Base-by-base conservation (phyloP, 2,113 vertebrate genomes). In the Amphiprion ocellaris region DNA sequence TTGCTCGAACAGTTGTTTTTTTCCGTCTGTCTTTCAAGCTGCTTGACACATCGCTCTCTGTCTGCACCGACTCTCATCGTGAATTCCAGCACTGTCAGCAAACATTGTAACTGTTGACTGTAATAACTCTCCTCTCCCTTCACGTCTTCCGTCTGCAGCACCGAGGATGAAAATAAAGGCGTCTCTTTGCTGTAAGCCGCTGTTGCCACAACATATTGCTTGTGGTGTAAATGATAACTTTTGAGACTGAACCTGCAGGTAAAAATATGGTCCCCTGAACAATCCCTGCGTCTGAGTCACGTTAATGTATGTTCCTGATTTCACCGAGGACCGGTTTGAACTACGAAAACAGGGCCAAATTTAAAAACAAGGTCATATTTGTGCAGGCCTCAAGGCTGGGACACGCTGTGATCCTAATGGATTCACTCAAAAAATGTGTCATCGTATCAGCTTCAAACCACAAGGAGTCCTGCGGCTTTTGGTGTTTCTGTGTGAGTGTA, bases 341-440 rank as follows among this genome's bases (percentile, higher is more conserved):
- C 61, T 9, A 9, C 30, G 54, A 83, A 83, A 78, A 55, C 33
- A 60, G 77, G 77, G 87, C 56, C 73, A 82, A 19, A 76, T 83
- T 63, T 83, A 11, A 83, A 83, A 87, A 79, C 16, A 46, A 84
- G 84, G 71, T 86, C 84, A 74, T 84, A 59, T 72, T 76, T 77
- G 76, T 81, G 64, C 56, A 58, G 62, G 67, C 73, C 69, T 55
- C 75, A 64, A 86, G 81, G 81, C 79, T 76, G 64, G 52, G 52
- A 61, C 74, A 70, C 30, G 59, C 61, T 78, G 81, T 66, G 72
- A 82, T 83, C 69, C 49, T 81, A 73, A 81, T 81, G 39, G 77
- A 80, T 77, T 81, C 60, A 23, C 72, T 86, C 21, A 26, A 69
- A 79, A 88, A 81, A 47, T 77, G 66, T 84, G 79, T 83, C 72